Evolutionary conservation across 1,140 invertebrate species (phyloP), one percentile per base, ranked within the genome.

Genomic region (Euura saliciscinereae): DNA sequence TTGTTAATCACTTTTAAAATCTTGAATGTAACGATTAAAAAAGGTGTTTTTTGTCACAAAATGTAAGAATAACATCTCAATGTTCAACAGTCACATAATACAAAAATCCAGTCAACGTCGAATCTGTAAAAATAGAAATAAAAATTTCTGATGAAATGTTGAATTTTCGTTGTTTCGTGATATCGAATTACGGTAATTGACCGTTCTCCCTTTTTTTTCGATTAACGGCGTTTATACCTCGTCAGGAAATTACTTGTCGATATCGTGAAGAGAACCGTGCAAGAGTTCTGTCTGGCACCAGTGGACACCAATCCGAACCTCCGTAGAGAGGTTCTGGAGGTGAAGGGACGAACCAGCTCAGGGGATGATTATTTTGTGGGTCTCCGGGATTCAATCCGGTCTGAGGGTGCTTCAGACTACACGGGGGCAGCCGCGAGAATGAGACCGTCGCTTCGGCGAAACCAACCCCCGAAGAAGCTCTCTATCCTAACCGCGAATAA

Each of bases 351-450:
- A 83, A 81, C 81, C 75, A 80, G 69, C 79, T 65, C 73, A 28
- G 28, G 74, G 78, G 82, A 85, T 85, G 83, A 87, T 87, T 86
- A 87, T 85, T 86, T 87, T 74, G 82, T 84, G 79, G 78, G 74
- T 81, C 79, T 77, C 74, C 77, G 75, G 80, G 81, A 87, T 87
- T 87, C 80, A 84, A 86, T 86, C 80, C 79, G 78, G 78, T 77
- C 59, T 81, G 77, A 86, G 84, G 78, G 82, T 85, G 69, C 85
- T 86, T 76, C 80, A 85, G 82, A 77, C 28, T 28, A 28, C 28
- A 28, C 28, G 28, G 28, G 78, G 79, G 78, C 78, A 77, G 73
- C 76, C 80, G 70, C 75, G 75, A 80, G 77, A 79, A 78, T 76
- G 78, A 78, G 79, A 80, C 75, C 77, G 79, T 82, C 78, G 77